These are phyloP conservation scores for Mus caroli DNA, from an alignment of 2,797 vertebrate species.

Conservation along the genomic window DNA sequence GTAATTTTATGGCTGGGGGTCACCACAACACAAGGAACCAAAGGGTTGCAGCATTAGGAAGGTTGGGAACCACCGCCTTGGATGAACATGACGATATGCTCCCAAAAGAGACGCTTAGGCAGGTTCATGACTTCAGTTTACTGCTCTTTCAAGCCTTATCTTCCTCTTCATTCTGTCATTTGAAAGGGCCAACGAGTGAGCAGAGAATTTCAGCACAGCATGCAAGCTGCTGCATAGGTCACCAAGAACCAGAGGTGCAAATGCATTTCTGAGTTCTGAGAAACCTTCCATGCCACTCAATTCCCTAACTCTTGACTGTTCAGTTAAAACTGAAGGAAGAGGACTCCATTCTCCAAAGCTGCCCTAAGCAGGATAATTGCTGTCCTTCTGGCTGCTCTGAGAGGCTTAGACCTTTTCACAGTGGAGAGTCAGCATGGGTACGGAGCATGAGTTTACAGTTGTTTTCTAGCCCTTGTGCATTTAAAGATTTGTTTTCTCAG, in stretches of 20 bases:
- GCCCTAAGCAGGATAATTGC: conserved; percentile 67
- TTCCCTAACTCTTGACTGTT: conserved; percentile 77
- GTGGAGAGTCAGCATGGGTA: conserved; percentile 37
- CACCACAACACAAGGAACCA: not conserved
- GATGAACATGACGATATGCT: not conserved
- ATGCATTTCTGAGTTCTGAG: conserved; percentile 52
- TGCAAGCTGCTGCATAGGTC: not conserved
- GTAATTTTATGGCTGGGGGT: not conserved
- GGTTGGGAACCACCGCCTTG: not conserved
- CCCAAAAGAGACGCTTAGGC: conserved; percentile 34
- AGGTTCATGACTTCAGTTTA: conserved; percentile 48
- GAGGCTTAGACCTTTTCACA: conserved; percentile 70
- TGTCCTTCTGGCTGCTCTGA: conserved; percentile 70
- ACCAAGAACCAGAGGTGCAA: conserved; percentile 42
- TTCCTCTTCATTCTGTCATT: conserved; percentile 55
- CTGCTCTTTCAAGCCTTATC: conserved; percentile 45
- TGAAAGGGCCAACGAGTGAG: not conserved
- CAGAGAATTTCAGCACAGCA: not conserved
- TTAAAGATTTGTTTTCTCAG: conserved; percentile 83
- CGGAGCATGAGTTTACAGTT: conserved; percentile 78
- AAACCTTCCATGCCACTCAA: conserved; percentile 62
- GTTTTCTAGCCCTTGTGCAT: conserved; percentile 81
- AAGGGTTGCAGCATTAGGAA: not conserved
- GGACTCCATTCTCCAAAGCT: conserved; percentile 60
- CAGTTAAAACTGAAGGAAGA: conserved; percentile 79